Percentiles rank a stretch among this genome's conserved stretches.
Conservation (phyloP, 2,797 vertebrate species). For the Tenualosa ilisha region DNA sequence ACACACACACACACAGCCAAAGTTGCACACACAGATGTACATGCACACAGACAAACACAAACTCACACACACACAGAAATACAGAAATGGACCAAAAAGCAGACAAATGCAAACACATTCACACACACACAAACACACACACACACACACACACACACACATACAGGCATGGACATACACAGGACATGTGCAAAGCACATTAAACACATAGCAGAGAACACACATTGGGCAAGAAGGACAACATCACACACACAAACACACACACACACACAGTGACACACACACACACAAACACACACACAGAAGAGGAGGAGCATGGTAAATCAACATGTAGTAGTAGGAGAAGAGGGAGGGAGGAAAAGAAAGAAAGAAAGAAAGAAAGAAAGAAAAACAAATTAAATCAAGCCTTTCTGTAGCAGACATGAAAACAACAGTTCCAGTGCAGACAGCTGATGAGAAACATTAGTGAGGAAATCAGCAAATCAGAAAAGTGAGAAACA, state of each 20-base stretch:
- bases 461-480: not conserved
- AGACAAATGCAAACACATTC: not conserved
- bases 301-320: not conserved
- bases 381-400: conserved; percentile 28
- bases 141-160: not conserved
- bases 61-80: not conserved
- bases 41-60: not conserved
- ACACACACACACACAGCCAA: conserved; percentile 22
- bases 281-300: conserved; percentile 39
- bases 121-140: not conserved
- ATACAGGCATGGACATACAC: not conserved
- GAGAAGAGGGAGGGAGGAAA: conserved; percentile 22
- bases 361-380: conserved; percentile 19
- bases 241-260: not conserved
- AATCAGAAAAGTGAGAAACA: not conserved
- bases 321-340: not conserved
- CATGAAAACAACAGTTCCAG: not conserved
- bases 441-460: not conserved
- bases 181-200: not conserved
- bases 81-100: not conserved
- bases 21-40: not conserved
- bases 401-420: not conserved
- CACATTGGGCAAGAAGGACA: not conserved
- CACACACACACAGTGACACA: conserved; percentile 40
- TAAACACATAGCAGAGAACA: not conserved